Percentiles rank a stretch among this genome's conserved stretches.
Conservation (phyloP, 1,140 invertebrate species). For the Drosophila trapezifrons region DNA sequence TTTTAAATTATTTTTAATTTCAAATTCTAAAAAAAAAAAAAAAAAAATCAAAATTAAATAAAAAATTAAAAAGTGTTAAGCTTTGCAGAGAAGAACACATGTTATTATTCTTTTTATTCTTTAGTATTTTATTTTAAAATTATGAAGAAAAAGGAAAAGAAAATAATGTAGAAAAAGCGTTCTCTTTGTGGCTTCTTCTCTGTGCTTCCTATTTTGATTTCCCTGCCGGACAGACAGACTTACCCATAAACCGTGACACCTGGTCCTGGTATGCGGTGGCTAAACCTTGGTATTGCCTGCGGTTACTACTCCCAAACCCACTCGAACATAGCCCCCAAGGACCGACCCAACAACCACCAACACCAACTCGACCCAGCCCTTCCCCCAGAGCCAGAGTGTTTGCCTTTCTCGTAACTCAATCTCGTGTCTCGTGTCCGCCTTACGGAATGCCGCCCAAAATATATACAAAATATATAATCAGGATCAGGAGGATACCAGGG, state of each 20-base stretch:
- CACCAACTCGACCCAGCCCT: constrained; percentile 10
- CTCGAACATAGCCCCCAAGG: neutral
- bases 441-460: constrained; percentile 9
- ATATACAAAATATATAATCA: neutral
- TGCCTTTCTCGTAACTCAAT: constrained; percentile 41
- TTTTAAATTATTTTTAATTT: neutral
- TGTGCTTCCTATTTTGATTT: neutral
- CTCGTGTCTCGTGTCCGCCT: constrained; percentile 41
- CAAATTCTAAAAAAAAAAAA: no score
- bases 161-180: no score
- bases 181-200: no score
- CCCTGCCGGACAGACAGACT: neutral
- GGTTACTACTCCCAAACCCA: constrained; percentile 38
- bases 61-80: no score
- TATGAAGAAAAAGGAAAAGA: no score
- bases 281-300: constrained; percentile 63
- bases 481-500: constrained; percentile 55
- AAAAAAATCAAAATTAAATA: no score
- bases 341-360: neutral
- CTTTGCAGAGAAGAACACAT: no score
- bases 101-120: neutral
- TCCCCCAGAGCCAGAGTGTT: constrained; percentile 14
- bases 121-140: no score
- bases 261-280: constrained; percentile 34
- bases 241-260: neutral